A percentile compares a stretch with the other conserved stretches of the same genome.
Evolutionary conservation across 2,888 invertebrate genomes (phyloP).

Genomic region (Cinara cedri): DNA sequence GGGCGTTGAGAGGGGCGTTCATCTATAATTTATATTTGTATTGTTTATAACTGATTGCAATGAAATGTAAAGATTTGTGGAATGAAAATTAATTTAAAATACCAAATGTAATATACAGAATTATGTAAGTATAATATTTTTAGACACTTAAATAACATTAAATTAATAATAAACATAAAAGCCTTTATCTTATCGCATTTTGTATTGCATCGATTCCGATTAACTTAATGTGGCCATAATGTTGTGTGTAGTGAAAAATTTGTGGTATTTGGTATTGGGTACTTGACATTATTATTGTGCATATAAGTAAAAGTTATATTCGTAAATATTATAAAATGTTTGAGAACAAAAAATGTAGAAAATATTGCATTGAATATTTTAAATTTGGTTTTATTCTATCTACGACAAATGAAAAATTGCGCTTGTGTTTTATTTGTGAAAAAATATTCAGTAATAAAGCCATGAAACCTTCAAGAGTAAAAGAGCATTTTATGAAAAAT

Average conservation of each 20-base stretch:
- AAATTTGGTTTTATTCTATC: slow-evolving; percentile 35
- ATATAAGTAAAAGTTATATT: slow-evolving; percentile 24
- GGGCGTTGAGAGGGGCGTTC: background rate
- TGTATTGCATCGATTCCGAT: slow-evolving; percentile 1
- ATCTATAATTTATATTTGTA: slow-evolving; percentile 2
- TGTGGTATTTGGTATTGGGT: too few species aligned
- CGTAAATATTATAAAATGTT: slow-evolving; percentile 14
- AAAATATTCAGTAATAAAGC: slow-evolving; percentile 24
- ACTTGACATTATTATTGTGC: background rate
- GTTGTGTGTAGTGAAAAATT: background rate
- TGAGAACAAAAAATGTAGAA: slow-evolving; percentile 32
- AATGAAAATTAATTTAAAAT: too few species aligned
- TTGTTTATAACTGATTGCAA: slow-evolving; percentile 2
- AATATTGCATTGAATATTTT: slow-evolving; percentile 23
- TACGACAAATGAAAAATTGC: slow-evolving; percentile 22
- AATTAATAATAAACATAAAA: too few species aligned
- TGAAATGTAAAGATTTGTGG: too few species aligned
- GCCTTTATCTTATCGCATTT: background rate
- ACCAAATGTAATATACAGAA: too few species aligned
- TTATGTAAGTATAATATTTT: too few species aligned
- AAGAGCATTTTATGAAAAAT: slow-evolving; percentile 14
- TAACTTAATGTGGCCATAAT: background rate
- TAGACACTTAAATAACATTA: too few species aligned
- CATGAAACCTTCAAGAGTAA: slow-evolving; percentile 13
- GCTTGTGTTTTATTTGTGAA: slow-evolving; percentile 19